These are phyloP conservation scores for Archivesica marissinica DNA, from an alignment of 1,140 invertebrate species.

Conservation along the genomic window DNA sequence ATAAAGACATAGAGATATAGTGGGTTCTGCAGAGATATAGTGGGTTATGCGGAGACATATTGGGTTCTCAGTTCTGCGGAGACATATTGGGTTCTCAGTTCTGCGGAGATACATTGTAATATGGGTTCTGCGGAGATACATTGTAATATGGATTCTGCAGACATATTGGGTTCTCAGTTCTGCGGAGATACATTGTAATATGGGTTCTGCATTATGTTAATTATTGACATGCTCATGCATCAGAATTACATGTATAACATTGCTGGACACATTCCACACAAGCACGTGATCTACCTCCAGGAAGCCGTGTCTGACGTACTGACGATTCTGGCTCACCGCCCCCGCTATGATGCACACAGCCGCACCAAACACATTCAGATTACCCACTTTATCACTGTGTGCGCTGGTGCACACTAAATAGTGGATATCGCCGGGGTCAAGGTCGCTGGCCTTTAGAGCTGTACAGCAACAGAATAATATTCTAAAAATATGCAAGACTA, in stretches of 20 bases:
- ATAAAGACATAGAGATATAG: no score
- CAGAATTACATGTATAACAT: neutral
- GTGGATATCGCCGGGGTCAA: slow-evolving; percentile 89
- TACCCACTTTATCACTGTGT: slow-evolving; percentile 96
- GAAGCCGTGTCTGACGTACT: slow-evolving; percentile 75
- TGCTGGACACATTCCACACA: neutral
- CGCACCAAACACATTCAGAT: slow-evolving; percentile 95
- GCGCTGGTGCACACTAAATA: slow-evolving; percentile 95
- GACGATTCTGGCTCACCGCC: slow-evolving; percentile 85
- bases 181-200: no score
- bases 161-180: no score
- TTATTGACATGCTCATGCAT: neutral
- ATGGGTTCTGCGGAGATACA: no score
- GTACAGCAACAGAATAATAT: slow-evolving; percentile 43
- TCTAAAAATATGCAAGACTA: neutral
- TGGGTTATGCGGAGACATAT: no score
- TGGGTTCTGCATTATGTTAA: neutral
- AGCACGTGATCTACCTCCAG: slow-evolving; percentile 65
- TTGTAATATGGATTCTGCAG: no score
- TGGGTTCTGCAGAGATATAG: no score
- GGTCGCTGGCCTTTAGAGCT: slow-evolving; percentile 87
- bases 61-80: no score
- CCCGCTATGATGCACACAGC: slow-evolving; percentile 94
- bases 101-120: no score
- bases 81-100: no score